Percentiles rank a stretch among this genome's conserved stretches.
These are phyloP conservation scores for Papilio protenor DNA, from an alignment of 2,888 invertebrate genomes.

Conservation along the genomic window DNA sequence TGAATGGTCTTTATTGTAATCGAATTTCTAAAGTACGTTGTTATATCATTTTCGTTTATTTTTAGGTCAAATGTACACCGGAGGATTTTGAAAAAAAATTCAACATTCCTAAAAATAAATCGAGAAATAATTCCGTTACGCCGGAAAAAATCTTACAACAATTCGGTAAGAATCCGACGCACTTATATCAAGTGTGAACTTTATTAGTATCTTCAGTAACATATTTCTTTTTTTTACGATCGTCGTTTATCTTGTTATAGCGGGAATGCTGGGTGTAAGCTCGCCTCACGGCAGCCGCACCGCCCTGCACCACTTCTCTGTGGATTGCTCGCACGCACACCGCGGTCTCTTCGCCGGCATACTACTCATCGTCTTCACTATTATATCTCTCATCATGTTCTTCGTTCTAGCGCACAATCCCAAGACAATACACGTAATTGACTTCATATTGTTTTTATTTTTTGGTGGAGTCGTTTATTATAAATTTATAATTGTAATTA, in stretches of 20 bases:
- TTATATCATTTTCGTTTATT: conserved; percentile 46
- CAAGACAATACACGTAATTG: conserved; percentile 81
- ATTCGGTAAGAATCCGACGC: conserved; percentile 65
- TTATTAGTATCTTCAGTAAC: neutral
- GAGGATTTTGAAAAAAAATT: conserved; percentile 78
- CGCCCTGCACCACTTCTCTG: conserved; percentile 87
- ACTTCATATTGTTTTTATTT: conserved; percentile 24
- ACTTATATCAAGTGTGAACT: neutral
- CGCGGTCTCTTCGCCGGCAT: conserved; percentile 90
- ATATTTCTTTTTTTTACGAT: neutral
- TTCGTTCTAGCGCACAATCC: conserved; percentile 90
- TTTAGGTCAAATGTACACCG: conserved; percentile 77
- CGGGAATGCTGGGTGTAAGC: conserved; percentile 82
- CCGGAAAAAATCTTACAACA: conserved; percentile 82
- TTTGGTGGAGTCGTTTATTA: neutral
- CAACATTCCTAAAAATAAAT: conserved; percentile 69
- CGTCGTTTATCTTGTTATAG: conserved; percentile 66
- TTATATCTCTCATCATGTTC: conserved; percentile 95
- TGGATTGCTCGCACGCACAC: conserved; percentile 94
- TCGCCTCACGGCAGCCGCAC: conserved; percentile 74
- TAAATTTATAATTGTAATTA: too few relatives aligned
- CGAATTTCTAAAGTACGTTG: neutral
- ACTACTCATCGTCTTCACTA: conserved; percentile 91
- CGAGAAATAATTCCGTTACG: conserved; percentile 78
- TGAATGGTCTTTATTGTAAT: neutral